Evolutionary conservation across 2,888 invertebrate species (phyloP).

Genomic region (Clitarchus hookeri): DNA sequence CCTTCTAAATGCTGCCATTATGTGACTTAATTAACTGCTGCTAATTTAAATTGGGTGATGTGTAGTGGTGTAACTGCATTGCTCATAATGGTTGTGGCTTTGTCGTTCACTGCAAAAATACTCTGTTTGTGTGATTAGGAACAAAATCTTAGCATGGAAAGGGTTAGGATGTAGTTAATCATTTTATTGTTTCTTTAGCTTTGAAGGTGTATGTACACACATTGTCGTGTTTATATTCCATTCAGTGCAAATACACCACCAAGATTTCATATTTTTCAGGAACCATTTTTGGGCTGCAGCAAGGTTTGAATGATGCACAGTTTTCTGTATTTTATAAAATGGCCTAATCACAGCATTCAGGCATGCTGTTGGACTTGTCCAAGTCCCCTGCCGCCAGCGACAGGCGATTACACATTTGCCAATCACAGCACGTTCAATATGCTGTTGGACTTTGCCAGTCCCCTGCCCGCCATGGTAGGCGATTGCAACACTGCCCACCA

Average conservation of each 20-base stretch:
- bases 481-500: constrained; percentile 2
- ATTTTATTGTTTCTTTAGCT: too few relatives aligned
- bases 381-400: not conserved
- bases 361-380: not conserved
- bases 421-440: constrained; percentile 20
- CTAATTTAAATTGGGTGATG: not conserved
- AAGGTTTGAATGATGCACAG: not conserved
- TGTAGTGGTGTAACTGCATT: not conserved
- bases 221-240: too few relatives aligned
- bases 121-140: too few relatives aligned
- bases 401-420: not conserved
- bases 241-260: too few relatives aligned
- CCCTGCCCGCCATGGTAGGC: constrained; percentile 18
- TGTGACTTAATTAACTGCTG: not conserved
- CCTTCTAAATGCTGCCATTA: not conserved
- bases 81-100: not conserved
- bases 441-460: constrained; percentile 24
- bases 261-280: too few relatives aligned
- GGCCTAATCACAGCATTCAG: not conserved
- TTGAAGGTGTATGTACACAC: too few relatives aligned
- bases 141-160: too few relatives aligned
- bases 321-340: not conserved
- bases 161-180: too few relatives aligned
- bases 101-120: not conserved
- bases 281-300: not conserved